phyloP scores from a whole-genome alignment of 2,888 invertebrate genomes.

The Timandra comae region DNA sequence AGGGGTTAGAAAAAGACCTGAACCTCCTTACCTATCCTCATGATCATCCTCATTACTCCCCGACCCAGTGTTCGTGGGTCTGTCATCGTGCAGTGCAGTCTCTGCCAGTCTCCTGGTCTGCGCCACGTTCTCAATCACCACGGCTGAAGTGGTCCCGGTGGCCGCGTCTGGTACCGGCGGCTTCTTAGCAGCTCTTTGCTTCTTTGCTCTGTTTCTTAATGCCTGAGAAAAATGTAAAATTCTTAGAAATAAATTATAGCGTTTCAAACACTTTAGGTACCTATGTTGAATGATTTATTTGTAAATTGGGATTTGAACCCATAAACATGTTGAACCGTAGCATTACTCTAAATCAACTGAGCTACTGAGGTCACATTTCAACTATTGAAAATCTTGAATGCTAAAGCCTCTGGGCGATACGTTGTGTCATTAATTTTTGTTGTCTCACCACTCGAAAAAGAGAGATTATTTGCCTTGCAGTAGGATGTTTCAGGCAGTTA shows the following conservation, averaged over 20 bases:
- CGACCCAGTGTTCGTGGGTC: constrained; percentile 89
- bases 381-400: too few relatives aligned
- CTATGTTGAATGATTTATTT: too few relatives aligned
- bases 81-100: constrained; percentile 86
- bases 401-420: too few relatives aligned
- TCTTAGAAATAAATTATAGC: background rate
- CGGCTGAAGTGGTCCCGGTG: constrained; percentile 83
- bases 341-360: too few relatives aligned
- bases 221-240: constrained; percentile 76
- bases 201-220: constrained; percentile 88
- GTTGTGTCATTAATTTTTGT: too few relatives aligned
- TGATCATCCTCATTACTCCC: constrained; percentile 62
- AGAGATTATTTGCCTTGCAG: too few relatives aligned
- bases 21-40: constrained; percentile 66
- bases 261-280: background rate
- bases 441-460: too few relatives aligned
- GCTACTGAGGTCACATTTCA: too few relatives aligned
- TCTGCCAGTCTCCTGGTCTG: constrained; percentile 88
- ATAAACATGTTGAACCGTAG: too few relatives aligned
- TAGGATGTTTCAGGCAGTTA: too few relatives aligned
- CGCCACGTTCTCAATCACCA: constrained; percentile 93
- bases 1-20: too few relatives aligned
- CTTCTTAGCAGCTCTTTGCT: constrained; percentile 87
- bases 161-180: constrained; percentile 84
- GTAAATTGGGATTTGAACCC: too few relatives aligned